A percentile compares a stretch with the other conserved stretches of the same genome.
These are phyloP conservation scores for Hypotaenidia okinawae DNA, from an alignment of 2,797 vertebrate genomes.

Conservation along the genomic window DNA sequence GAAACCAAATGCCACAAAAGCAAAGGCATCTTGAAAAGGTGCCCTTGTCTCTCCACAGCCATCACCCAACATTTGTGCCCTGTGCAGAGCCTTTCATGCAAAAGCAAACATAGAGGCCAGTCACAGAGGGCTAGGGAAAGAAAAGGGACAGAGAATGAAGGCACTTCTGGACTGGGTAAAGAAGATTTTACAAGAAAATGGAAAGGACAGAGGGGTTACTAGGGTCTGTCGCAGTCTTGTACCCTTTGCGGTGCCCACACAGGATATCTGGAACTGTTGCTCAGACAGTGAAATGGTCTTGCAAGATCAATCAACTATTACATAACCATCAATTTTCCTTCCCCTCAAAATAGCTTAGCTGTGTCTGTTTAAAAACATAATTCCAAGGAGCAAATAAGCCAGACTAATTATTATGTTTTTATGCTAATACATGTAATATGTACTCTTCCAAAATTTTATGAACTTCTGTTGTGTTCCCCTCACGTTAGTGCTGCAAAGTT, in stretches of 20 bases:
- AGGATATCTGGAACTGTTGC: neutral
- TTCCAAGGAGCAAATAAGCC: neutral
- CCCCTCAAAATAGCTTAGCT: neutral
- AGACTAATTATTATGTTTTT: neutral
- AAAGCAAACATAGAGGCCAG: neutral
- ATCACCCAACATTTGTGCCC: accelerated
- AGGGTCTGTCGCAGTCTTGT: neutral
- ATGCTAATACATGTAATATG: neutral
- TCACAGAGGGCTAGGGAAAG: neutral
- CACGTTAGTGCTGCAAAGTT: neutral
- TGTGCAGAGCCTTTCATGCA: neutral
- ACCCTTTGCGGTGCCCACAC: neutral
- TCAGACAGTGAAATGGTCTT: neutral
- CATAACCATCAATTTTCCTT: neutral
- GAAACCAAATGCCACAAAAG: neutral
- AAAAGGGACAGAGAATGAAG: neutral
- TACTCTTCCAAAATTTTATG: neutral
- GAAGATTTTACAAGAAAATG: neutral
- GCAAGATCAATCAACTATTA: neutral
- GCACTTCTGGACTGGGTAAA: neutral
- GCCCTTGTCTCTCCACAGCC: neutral
- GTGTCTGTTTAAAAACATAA: neutral
- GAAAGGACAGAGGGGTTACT: neutral
- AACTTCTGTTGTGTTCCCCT: neutral
- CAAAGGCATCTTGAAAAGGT: neutral